Evolutionary conservation across 2,888 invertebrate species (phyloP).

Genomic region (Hirtodrosophila trivittata): DNA sequence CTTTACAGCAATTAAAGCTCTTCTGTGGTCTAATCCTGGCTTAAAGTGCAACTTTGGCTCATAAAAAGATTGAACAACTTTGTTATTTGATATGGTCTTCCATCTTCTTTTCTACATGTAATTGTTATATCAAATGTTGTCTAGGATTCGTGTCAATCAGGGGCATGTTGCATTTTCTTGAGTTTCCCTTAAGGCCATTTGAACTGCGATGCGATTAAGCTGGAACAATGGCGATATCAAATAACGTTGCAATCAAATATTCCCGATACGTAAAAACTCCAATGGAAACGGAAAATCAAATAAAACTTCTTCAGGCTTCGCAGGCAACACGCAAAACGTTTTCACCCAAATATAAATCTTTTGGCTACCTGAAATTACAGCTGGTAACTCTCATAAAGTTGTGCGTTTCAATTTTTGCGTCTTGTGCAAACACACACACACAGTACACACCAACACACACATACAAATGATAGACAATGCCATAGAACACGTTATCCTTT

Average conservation of each 20-base stretch:
- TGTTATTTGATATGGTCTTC: too few relatives aligned
- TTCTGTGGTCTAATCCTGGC: too few relatives aligned
- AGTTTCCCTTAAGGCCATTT: slow-evolving; percentile 1
- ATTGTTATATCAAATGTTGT: too few relatives aligned
- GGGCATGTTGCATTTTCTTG: not conserved
- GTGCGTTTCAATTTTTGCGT: slow-evolving; percentile 64
- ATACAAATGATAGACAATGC: slow-evolving; percentile 44
- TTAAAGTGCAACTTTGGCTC: too few relatives aligned
- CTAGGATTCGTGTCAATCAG: too few relatives aligned
- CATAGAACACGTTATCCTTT: slow-evolving; percentile 71
- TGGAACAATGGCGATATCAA: slow-evolving; percentile 33
- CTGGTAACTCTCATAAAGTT: slow-evolving; percentile 51
- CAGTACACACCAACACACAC: slow-evolving; percentile 5
- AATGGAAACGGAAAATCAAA: slow-evolving; percentile 25
- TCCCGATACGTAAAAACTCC: slow-evolving; percentile 11
- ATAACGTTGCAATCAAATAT: slow-evolving; percentile 47
- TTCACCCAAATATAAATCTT: slow-evolving; percentile 27
- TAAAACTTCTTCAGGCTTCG: slow-evolving; percentile 7
- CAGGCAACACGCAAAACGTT: slow-evolving; percentile 21
- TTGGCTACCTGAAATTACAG: slow-evolving; percentile 53
- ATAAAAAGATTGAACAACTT: too few relatives aligned
- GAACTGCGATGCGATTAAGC: slow-evolving; percentile 16
- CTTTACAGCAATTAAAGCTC: too few relatives aligned
- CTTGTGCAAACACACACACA: slow-evolving; percentile 66
- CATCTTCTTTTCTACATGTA: too few relatives aligned